These are phyloP conservation scores for Peromyscus californicus DNA, from an alignment of 2,113 vertebrate species.

Conservation along the genomic window DNA sequence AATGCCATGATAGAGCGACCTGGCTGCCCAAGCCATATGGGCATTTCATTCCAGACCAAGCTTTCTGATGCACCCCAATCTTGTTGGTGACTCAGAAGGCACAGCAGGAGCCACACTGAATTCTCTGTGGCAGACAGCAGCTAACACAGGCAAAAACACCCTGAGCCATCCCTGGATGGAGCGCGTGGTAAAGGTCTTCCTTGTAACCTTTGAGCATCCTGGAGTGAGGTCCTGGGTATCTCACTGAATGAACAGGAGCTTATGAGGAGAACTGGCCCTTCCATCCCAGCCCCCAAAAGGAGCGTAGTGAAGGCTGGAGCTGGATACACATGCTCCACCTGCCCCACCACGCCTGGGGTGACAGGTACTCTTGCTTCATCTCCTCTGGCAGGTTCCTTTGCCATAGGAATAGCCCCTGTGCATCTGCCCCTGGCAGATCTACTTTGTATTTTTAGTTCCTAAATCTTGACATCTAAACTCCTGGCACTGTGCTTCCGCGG, in stretches of 20 bases:
- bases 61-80: not conserved
- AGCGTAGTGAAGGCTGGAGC: not conserved
- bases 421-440: not conserved
- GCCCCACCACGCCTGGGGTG: not conserved
- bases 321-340: too few species aligned
- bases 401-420: not conserved
- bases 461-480: not conserved
- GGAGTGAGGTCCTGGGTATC: not conserved
- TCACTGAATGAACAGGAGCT: too few species aligned
- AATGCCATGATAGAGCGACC: not conserved
- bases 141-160: too few species aligned
- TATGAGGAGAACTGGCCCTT: not conserved
- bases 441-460: conserved; percentile 21
- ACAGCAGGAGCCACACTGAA: conserved; percentile 74
- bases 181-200: conserved; percentile 28
- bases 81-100: conserved; percentile 40
- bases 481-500: not conserved
- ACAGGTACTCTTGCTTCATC: not conserved
- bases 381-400: not conserved
- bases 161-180: not conserved
- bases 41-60: not conserved
- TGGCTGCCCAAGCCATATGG: not conserved
- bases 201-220: not conserved
- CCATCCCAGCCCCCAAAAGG: not conserved
- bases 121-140: conserved; percentile 11